Conservation (phyloP, 2,113 vertebrate genomes). For the Pundamilia nyererei region DNA sequence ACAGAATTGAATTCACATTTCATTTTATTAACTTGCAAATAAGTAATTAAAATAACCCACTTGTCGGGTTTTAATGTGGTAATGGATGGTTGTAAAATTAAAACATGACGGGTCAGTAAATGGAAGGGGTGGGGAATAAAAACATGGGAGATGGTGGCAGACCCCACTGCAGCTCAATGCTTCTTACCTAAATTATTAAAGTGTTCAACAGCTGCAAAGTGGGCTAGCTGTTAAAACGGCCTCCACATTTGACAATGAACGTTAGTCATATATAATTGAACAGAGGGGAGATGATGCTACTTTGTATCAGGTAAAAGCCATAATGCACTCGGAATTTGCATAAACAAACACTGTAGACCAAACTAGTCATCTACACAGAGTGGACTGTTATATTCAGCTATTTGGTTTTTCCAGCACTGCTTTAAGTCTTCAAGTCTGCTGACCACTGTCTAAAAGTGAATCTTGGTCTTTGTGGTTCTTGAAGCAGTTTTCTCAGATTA, state of each 20-base stretch:
- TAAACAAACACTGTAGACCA: neutral
- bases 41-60: fast-evolving
- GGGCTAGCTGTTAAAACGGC: neutral
- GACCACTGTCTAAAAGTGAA: neutral
- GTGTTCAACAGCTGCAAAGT: neutral
- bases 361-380: neutral
- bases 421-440: neutral
- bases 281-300: neutral
- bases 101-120: neutral
- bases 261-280: neutral
- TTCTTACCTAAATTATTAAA: neutral
- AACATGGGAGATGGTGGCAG: neutral
- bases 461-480: neutral
- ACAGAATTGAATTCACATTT: neutral
- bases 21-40: neutral
- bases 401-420: neutral
- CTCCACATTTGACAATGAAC: neutral
- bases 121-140: neutral
- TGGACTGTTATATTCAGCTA: neutral
- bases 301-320: neutral
- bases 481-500: neutral
- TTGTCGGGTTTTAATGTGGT: fast-evolving
- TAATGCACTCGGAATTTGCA: neutral
- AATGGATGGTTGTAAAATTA: neutral
- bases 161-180: neutral